Conservation (phyloP, 2,797 vertebrate species). For the Myotis myotis region DNA sequence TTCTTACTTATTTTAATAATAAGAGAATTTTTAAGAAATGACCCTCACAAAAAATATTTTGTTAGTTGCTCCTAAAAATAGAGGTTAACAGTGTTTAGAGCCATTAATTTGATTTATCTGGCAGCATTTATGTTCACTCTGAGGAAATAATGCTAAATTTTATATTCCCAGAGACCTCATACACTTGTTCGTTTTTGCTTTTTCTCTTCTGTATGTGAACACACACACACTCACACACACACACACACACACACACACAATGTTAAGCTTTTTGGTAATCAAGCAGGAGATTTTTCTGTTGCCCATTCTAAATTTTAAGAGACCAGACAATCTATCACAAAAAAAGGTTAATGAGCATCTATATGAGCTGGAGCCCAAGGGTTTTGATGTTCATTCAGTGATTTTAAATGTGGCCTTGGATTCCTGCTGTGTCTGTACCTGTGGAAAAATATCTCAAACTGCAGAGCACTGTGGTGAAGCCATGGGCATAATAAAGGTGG, state of each 20-base stretch:
- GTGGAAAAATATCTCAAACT: not conserved
- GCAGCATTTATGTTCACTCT: not conserved
- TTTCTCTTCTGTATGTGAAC: not conserved
- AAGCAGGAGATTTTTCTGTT: not conserved
- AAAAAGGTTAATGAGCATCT: constrained; percentile 7
- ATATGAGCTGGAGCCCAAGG: not conserved
- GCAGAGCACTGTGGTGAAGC: not conserved
- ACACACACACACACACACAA: not conserved
- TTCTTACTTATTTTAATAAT: constrained; percentile 11
- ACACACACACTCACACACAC: not conserved
- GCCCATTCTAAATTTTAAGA: not conserved
- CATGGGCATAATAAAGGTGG: not conserved
- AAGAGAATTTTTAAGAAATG: not conserved
- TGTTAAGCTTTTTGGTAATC: not conserved
- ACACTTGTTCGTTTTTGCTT: not conserved
- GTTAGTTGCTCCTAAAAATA: constrained; percentile 27
- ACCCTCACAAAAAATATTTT: not conserved
- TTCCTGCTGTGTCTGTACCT: not conserved
- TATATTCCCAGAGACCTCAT: not conserved
- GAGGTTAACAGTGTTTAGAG: not conserved
- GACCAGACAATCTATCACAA: not conserved
- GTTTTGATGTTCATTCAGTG: not conserved
- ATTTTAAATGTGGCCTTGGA: not conserved
- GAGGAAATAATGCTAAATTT: not conserved
- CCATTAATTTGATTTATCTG: constrained; percentile 33